phyloP scores from a whole-genome alignment of 2,797 vertebrate species.

The Myiotriccus ornatus region DNA sequence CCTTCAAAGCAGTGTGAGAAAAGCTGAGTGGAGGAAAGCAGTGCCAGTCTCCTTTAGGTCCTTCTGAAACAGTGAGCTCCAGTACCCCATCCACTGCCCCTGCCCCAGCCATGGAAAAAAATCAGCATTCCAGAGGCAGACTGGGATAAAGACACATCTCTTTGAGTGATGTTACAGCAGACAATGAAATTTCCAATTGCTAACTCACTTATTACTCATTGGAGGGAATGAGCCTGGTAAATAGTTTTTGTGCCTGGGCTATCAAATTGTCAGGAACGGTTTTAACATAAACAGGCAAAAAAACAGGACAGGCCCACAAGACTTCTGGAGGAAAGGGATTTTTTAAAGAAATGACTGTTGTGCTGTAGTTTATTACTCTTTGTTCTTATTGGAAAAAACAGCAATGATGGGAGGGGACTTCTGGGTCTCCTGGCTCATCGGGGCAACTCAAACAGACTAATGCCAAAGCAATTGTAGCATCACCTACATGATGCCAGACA shows the following conservation, averaged over 20 bases:
- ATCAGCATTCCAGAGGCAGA: neutral
- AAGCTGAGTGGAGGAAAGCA: neutral
- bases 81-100: neutral
- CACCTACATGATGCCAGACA: fast-evolving
- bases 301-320: neutral
- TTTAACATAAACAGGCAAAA: neutral
- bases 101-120: neutral
- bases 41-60: neutral
- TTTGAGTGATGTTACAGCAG: neutral
- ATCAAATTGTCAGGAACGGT: constrained; percentile 15
- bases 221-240: neutral
- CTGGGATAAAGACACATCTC: neutral
- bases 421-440: neutral
- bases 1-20: neutral
- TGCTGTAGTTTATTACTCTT: neutral
- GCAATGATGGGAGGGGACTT: neutral
- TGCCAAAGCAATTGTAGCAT: neutral
- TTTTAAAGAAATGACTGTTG: neutral
- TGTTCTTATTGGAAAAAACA: neutral
- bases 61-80: neutral
- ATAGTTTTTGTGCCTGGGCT: neutral
- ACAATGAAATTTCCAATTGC: constrained; percentile 13
- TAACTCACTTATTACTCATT: neutral
- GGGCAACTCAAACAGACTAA: neutral
- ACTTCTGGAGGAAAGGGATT: neutral